phyloP scores from a whole-genome alignment of 2,113 vertebrate species.

The Pseudopodoces humilis region DNA sequence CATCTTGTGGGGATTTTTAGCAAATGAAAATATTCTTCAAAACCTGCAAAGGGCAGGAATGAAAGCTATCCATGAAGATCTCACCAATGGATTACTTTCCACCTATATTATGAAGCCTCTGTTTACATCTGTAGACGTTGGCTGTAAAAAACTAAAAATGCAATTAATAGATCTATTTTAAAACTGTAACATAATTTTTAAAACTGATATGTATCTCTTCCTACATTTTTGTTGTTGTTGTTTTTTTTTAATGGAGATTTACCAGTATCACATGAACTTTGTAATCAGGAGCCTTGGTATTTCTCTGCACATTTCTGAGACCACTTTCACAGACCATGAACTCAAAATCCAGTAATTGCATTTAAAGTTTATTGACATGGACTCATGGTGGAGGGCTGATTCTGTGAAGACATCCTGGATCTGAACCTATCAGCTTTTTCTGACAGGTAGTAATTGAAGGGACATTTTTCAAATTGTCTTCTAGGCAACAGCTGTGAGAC shows the following conservation, averaged over 20 bases:
- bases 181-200: neutral
- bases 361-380: neutral
- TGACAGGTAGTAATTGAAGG: neutral
- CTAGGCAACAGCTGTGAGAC: neutral
- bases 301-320: neutral
- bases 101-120: neutral
- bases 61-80: neutral
- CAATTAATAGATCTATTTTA: neutral
- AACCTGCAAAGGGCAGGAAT: neutral
- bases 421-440: neutral
- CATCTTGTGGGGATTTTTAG: slow-evolving; percentile 40
- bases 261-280: neutral
- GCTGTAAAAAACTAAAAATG: neutral
- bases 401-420: neutral
- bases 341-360: neutral
- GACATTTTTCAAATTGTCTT: neutral
- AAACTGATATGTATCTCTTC: neutral
- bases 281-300: neutral
- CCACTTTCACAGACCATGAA: neutral
- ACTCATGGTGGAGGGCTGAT: neutral
- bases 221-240: neutral
- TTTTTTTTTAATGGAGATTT: neutral
- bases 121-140: neutral
- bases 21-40: neutral
- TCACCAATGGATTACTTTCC: fast-evolving